Conservation (phyloP, 2,797 vertebrate genomes). For the Lepus oiostolus region DNA sequence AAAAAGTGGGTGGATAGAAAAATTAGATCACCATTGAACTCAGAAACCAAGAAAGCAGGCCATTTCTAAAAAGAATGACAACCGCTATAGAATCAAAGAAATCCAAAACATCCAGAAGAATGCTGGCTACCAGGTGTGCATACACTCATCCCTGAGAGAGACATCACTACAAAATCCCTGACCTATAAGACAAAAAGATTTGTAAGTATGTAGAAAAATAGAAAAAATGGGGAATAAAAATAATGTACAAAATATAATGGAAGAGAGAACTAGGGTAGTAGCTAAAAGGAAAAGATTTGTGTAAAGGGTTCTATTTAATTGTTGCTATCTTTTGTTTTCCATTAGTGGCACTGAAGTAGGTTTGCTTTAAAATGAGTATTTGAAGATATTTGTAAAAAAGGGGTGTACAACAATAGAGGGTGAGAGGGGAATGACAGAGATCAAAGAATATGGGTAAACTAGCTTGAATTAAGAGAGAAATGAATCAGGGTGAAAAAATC, state of each 20-base stretch:
- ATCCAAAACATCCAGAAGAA: not conserved
- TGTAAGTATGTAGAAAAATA: not conserved
- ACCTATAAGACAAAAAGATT: not conserved
- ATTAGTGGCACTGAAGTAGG: not conserved
- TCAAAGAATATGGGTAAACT: not conserved
- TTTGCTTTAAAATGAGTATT: not conserved
- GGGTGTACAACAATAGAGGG: not conserved
- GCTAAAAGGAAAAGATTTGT: not conserved
- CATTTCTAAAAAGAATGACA: constrained; percentile 5
- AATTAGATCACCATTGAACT: not conserved
- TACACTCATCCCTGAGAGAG: not conserved
- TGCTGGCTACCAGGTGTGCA: not conserved
- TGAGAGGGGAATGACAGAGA: not conserved
- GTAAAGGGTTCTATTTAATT: not conserved
- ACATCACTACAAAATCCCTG: not conserved
- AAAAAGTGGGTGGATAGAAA: not conserved
- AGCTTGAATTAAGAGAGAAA: not conserved
- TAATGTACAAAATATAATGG: not conserved
- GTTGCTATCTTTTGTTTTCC: not conserved
- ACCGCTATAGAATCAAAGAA: not conserved
- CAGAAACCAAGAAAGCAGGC: not conserved
- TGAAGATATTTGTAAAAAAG: not conserved
- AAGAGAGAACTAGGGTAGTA: not conserved
- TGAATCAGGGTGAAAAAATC: not conserved
- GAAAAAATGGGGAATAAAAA: not conserved